These are phyloP conservation scores for Stegastes partitus DNA, from an alignment of 2,113 vertebrate genomes.

Conservation along the genomic window DNA sequence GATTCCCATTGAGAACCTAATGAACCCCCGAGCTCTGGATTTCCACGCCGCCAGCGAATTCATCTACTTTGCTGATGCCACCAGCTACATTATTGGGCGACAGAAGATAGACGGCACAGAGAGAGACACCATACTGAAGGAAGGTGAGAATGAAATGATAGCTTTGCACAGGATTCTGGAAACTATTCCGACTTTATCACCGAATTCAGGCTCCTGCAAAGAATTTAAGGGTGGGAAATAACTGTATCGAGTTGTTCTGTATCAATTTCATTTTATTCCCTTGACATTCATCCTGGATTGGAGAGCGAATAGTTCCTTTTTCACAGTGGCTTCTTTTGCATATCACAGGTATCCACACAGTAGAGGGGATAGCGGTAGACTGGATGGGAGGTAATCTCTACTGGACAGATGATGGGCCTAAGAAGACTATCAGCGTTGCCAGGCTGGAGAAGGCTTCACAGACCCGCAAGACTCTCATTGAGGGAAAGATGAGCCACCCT, in stretches of 20 bases:
- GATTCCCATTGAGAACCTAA: constrained; percentile 98
- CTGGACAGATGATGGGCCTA: constrained; percentile 97
- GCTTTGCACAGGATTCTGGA: background rate
- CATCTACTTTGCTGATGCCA: constrained; percentile 97
- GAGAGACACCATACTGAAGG: constrained; percentile 94
- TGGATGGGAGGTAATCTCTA: constrained; percentile 99
- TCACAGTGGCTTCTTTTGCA: background rate
- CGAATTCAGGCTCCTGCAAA: background rate
- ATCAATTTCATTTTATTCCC: constrained; percentile 18
- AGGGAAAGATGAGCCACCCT: constrained; percentile 97
- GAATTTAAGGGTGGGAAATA: background rate
- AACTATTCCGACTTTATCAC: background rate
- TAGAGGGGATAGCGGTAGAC: constrained; percentile 96
- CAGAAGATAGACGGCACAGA: constrained; percentile 96
- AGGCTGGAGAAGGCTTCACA: constrained; percentile 95
- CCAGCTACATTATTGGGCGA: constrained; percentile 95
- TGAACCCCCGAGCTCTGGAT: constrained; percentile 96
- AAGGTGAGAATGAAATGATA: constrained; percentile 83
- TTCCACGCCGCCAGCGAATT: constrained; percentile 94
- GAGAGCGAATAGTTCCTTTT: constrained; percentile 12
- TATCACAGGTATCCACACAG: constrained; percentile 92
- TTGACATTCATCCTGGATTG: constrained; percentile 9
- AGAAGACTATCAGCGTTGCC: constrained; percentile 97
- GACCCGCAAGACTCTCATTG: constrained; percentile 93
- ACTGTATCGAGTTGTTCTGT: background rate